Percentiles rank a stretch among this genome's conserved stretches.
Evolutionary conservation across 2,888 invertebrate species (phyloP).

Genomic region (Gryllus longicercus): DNA sequence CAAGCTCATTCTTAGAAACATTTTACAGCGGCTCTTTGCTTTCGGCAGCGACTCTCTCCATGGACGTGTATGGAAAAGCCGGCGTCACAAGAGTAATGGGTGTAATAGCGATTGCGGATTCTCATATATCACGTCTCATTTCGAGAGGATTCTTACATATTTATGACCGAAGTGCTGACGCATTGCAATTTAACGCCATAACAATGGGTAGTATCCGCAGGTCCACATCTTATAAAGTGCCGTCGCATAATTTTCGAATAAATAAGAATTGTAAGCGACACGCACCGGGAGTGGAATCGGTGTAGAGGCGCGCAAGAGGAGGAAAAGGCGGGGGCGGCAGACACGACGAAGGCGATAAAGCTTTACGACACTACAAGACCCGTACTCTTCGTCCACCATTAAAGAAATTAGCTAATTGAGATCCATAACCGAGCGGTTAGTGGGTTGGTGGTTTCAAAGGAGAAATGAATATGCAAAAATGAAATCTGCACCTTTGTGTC

Average conservation of each 20-base stretch:
- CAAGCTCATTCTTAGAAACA: no score
- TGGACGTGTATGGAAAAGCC: background rate
- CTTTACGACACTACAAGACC: no score
- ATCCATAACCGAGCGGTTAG: no score
- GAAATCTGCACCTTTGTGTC: no score
- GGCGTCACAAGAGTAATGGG: background rate
- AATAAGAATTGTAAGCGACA: background rate
- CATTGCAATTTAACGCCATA: background rate
- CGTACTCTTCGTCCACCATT: no score
- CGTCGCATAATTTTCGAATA: background rate
- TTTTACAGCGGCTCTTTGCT: no score
- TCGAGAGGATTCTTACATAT: background rate
- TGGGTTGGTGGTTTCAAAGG: no score
- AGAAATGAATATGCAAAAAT: no score
- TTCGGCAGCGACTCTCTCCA: no score
- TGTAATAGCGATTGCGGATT: background rate
- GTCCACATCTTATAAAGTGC: background rate
- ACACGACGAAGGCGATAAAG: no score
- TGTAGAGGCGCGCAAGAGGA: background rate
- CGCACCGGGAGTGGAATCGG: background rate
- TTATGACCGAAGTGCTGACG: background rate
- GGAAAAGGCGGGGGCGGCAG: background rate
- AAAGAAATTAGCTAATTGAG: no score
- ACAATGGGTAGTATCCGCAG: background rate
- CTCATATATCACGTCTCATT: background rate